Percentiles rank a stretch among this genome's conserved stretches.
phyloP scores from a whole-genome alignment of 2,888 invertebrate species.

The Euzetes globulus region DNA sequence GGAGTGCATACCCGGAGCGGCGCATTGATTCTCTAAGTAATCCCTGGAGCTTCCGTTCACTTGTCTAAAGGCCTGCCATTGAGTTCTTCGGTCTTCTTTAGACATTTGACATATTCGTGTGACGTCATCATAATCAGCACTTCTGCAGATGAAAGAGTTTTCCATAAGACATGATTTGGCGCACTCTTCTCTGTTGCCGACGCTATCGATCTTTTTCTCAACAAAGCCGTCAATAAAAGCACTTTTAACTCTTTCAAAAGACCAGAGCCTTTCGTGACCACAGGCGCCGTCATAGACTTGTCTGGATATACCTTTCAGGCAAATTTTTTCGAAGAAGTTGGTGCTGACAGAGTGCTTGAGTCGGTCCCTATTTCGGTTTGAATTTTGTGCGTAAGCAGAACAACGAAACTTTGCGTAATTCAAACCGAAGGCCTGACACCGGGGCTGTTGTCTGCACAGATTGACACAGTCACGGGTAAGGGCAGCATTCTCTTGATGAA shows the following conservation, averaged over 20 bases:
- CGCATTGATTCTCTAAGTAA: slow-evolving; percentile 54
- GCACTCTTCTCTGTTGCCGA: slow-evolving; percentile 50
- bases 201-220: slow-evolving; percentile 47
- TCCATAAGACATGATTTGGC: slow-evolving; percentile 52
- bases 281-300: slow-evolving; percentile 47
- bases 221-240: slow-evolving; percentile 49
- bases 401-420: slow-evolving; percentile 49
- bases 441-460: slow-evolving; percentile 45
- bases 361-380: slow-evolving; percentile 29
- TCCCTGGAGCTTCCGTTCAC: slow-evolving; percentile 50
- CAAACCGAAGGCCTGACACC: slow-evolving; percentile 41
- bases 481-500: slow-evolving; percentile 47
- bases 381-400: slow-evolving; percentile 47
- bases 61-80: slow-evolving; percentile 51
- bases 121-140: slow-evolving; percentile 53
- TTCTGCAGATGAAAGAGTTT: slow-evolving; percentile 51
- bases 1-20: slow-evolving; percentile 43
- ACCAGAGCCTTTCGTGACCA: slow-evolving; percentile 49
- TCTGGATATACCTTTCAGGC: slow-evolving; percentile 47
- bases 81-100: slow-evolving; percentile 52
- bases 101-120: slow-evolving; percentile 50
- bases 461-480: slow-evolving; percentile 49
- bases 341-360: slow-evolving; percentile 38
- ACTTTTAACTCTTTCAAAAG: slow-evolving; percentile 52
- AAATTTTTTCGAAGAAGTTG: slow-evolving; percentile 49